These are phyloP conservation scores for Microctenopoma steveboyesi DNA, from an alignment of 2,797 vertebrate species.

Conservation along the genomic window DNA sequence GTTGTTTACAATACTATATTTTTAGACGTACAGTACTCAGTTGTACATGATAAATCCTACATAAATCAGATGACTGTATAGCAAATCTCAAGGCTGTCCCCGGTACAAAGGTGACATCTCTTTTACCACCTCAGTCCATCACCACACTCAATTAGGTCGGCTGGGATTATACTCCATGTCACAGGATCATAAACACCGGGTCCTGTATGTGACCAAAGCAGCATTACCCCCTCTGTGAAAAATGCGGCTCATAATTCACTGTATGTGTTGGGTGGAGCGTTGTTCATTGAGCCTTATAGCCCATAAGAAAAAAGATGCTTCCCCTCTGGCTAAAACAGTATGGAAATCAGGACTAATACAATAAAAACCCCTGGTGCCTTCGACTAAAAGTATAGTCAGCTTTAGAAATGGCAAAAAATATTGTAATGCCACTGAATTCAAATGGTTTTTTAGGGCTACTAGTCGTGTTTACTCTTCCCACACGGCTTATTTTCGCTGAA, in stretches of 20 bases:
- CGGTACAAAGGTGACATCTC: constrained; percentile 33
- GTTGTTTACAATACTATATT: not conserved
- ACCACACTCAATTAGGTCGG: constrained; percentile 37
- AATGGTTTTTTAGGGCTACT: constrained; percentile 2
- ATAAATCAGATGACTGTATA: constrained; percentile 6
- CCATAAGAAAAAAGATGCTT: constrained; percentile 43
- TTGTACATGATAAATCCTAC: constrained; percentile 10
- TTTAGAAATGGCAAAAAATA: constrained; percentile 49
- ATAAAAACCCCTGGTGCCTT: constrained; percentile 39
- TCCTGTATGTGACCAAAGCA: constrained; percentile 28
- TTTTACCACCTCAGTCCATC: constrained; percentile 14
- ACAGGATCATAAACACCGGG: constrained; percentile 69
- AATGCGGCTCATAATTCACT: constrained; percentile 12
- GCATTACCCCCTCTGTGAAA: constrained; percentile 23
- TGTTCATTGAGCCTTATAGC: constrained; percentile 17
- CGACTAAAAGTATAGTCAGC: constrained; percentile 43
- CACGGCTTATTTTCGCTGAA: constrained; percentile 31
- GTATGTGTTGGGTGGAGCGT: constrained; percentile 13
- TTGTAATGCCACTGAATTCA: constrained; percentile 34
- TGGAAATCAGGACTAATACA: constrained; percentile 56
- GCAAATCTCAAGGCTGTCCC: constrained; percentile 25
- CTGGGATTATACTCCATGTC: constrained; percentile 74
- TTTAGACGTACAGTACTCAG: constrained; percentile 16
- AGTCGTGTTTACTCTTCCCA: constrained; percentile 6
- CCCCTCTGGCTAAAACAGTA: constrained; percentile 25